Percentiles rank a stretch among this genome's conserved stretches.
phyloP scores from a whole-genome alignment of 2,888 invertebrate species.

The Tolmerus cingulatus region DNA sequence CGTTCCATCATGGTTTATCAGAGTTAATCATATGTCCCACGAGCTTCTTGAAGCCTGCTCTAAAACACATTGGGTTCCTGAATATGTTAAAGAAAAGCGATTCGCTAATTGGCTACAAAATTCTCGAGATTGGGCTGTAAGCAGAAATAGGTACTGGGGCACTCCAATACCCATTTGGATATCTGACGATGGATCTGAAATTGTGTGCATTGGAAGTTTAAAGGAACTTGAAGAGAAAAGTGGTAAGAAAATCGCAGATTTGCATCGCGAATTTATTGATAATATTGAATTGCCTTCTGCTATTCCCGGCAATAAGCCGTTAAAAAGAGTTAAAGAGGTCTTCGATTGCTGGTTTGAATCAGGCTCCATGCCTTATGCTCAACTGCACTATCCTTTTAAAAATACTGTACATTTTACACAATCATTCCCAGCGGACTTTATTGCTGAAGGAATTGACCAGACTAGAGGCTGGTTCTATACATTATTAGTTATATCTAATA shows the following conservation, averaged over 20 bases:
- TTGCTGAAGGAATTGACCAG: constrained; percentile 95
- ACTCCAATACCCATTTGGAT: constrained; percentile 97
- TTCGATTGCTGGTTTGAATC: constrained; percentile 99
- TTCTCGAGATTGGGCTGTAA: constrained; percentile 95
- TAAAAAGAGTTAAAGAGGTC: constrained; percentile 86
- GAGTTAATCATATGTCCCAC: constrained; percentile 85
- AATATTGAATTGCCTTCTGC: constrained; percentile 87
- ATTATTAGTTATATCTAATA: constrained; percentile 88
- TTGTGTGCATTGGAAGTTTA: constrained; percentile 89
- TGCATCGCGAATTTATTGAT: constrained; percentile 93
- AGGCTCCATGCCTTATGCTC: constrained; percentile 96
- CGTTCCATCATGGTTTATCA: constrained; percentile 96
- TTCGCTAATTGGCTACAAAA: constrained; percentile 93
- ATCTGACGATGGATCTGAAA: constrained; percentile 85
- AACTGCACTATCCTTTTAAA: constrained; percentile 85
- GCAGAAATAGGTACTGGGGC: constrained; percentile 96
- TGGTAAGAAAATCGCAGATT: constrained; percentile 80
- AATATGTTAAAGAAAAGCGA: constrained; percentile 91
- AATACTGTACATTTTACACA: constrained; percentile 56
- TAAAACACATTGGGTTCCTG: constrained; percentile 94
- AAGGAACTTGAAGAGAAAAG: constrained; percentile 82
- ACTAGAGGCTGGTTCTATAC: constrained; percentile 97
- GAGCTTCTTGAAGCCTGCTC: constrained; percentile 77
- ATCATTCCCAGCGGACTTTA: constrained; percentile 78
- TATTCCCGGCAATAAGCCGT: constrained; percentile 81